phyloP scores from a whole-genome alignment of 2,113 vertebrate species.

The Nothocercus julius region DNA sequence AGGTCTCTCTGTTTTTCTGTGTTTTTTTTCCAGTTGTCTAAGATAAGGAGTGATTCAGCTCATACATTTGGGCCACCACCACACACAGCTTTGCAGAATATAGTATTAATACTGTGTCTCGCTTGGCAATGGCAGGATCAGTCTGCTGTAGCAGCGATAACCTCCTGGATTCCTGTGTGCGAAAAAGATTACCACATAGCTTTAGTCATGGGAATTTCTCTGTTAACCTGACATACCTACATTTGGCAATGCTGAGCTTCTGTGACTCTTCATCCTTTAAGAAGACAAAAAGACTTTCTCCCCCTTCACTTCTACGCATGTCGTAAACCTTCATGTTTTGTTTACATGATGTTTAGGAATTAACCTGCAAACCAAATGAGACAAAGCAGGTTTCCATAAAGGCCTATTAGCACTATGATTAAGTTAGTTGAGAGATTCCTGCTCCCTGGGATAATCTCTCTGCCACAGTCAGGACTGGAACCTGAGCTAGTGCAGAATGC shows the following conservation, averaged over 20 bases:
- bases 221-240: background rate
- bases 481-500: background rate
- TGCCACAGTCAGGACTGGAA: background rate
- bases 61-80: background rate
- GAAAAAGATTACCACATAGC: background rate
- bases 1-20: background rate
- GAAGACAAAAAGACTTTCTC: background rate
- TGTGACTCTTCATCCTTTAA: background rate
- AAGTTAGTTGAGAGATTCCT: background rate
- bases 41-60: background rate
- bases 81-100: background rate
- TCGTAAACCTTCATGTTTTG: background rate
- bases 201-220: background rate
- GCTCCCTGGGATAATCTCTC: background rate
- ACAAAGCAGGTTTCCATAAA: background rate
- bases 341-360: background rate
- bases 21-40: background rate
- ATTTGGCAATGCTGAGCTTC: background rate
- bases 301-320: background rate
- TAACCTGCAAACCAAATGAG: background rate
- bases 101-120: background rate
- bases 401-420: background rate
- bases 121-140: background rate
- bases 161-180: background rate
- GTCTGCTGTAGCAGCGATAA: background rate